A percentile compares a stretch with the other conserved stretches of the same genome.
These are phyloP conservation scores for Zophobas atratus DNA, from an alignment of 1,140 invertebrate genomes.

Conservation along the genomic window DNA sequence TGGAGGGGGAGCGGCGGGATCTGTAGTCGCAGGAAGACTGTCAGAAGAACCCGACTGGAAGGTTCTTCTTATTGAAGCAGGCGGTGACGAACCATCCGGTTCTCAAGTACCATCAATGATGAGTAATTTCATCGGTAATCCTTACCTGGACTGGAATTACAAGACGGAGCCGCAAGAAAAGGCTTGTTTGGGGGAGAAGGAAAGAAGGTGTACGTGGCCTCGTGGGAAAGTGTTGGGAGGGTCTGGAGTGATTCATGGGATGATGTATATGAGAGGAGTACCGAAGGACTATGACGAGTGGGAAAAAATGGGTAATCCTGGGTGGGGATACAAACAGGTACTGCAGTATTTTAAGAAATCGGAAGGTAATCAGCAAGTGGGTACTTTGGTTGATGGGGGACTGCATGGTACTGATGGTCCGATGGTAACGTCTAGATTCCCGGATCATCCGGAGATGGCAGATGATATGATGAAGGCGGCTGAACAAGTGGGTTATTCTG, in stretches of 20 bases:
- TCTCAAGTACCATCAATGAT: slow-evolving; percentile 73
- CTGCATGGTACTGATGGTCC: slow-evolving; percentile 70
- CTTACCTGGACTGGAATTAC: slow-evolving; percentile 78
- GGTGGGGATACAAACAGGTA: slow-evolving; percentile 68
- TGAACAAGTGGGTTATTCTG: slow-evolving; percentile 71
- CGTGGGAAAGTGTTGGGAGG: slow-evolving; percentile 76
- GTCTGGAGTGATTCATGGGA: slow-evolving; percentile 77
- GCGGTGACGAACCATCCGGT: slow-evolving; percentile 72
- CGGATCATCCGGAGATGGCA: slow-evolving; percentile 70
- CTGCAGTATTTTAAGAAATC: slow-evolving; percentile 73
- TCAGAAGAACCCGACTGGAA: slow-evolving; percentile 65
- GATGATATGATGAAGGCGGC: slow-evolving; percentile 75
- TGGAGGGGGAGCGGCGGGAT: slow-evolving; percentile 74
- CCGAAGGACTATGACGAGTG: slow-evolving; percentile 81
- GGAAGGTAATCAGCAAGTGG: slow-evolving; percentile 72
- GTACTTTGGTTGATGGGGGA: slow-evolving; percentile 65
- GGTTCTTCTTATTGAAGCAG: slow-evolving; percentile 77
- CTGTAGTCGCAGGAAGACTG: slow-evolving; percentile 71
- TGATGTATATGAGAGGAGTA: slow-evolving; percentile 83
- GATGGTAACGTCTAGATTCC: slow-evolving; percentile 70
- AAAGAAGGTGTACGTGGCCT: slow-evolving; percentile 71
- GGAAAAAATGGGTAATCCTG: slow-evolving; percentile 68
- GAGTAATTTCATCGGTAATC: slow-evolving; percentile 70
- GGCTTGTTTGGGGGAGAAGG: slow-evolving; percentile 72
- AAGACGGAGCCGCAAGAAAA: slow-evolving; percentile 75